Evolutionary conservation across 2,888 invertebrate genomes (phyloP).

Genomic region (Matsumyia berberina): DNA sequence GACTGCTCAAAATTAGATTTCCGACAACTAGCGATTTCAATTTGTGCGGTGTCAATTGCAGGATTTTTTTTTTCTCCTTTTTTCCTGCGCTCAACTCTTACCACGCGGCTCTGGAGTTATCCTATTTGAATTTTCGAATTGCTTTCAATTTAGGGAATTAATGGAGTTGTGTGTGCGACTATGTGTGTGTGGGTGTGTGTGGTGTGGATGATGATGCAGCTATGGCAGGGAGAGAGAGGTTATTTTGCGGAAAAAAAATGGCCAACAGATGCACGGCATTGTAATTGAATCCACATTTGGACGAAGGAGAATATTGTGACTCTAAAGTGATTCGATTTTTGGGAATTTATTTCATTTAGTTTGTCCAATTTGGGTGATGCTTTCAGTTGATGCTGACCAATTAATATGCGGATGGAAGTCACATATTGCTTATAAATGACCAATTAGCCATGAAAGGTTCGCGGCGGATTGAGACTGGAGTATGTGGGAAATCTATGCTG

Average conservation of each 20-base stretch:
- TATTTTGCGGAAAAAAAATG: slow-evolving; percentile 6
- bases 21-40: slow-evolving; percentile 76
- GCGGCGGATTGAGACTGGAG: too few relatives aligned
- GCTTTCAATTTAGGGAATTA: slow-evolving; percentile 70
- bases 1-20: slow-evolving; percentile 74
- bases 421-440: too few relatives aligned
- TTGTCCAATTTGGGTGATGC: slow-evolving; percentile 16
- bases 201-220: neutral
- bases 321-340: slow-evolving; percentile 43
- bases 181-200: neutral
- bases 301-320: slow-evolving; percentile 24
- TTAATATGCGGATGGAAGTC: neutral
- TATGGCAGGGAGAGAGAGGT: neutral
- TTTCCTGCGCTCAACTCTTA: slow-evolving; percentile 15
- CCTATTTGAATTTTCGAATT: slow-evolving; percentile 69
- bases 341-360: slow-evolving; percentile 37
- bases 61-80: slow-evolving; percentile 31
- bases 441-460: too few relatives aligned
- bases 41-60: slow-evolving; percentile 76
- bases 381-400: neutral
- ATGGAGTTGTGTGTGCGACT: slow-evolving; percentile 37
- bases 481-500: too few relatives aligned
- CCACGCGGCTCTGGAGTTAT: slow-evolving; percentile 37
- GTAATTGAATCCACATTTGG: slow-evolving; percentile 56
- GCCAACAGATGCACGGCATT: slow-evolving; percentile 26